A percentile compares a stretch with the other conserved stretches of the same genome.
These are phyloP conservation scores for Cyphomyrus discorhynchus DNA, from an alignment of 2,113 vertebrate species.

Conservation along the genomic window DNA sequence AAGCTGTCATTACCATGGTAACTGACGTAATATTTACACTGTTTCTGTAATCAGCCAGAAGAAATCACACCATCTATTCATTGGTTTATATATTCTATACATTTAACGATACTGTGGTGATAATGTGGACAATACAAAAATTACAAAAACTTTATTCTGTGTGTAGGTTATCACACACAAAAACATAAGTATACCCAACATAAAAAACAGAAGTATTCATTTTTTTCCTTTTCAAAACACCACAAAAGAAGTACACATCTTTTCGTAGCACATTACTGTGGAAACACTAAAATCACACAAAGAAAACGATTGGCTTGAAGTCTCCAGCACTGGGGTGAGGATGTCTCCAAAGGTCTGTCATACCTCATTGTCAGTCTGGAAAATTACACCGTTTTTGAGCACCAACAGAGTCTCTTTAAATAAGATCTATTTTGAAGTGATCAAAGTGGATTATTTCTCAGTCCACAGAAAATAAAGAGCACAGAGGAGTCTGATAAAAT, in stretches of 20 bases:
- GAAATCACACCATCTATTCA: background rate
- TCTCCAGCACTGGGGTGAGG: background rate
- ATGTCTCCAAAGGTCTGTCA: background rate
- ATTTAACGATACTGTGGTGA: background rate
- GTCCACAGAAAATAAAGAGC: background rate
- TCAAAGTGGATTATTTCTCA: background rate
- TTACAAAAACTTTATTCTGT: background rate
- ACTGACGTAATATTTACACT: background rate
- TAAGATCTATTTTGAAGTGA: constrained; percentile 4
- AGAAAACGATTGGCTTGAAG: background rate
- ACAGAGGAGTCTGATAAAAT: background rate
- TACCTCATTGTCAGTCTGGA: background rate
- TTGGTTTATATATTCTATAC: background rate
- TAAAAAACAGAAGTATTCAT: background rate
- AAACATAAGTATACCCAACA: background rate
- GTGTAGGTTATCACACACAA: background rate
- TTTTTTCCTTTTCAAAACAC: background rate
- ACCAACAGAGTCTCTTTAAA: background rate
- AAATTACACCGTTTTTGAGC: background rate
- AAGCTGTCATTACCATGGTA: background rate
- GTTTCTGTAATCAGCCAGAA: constrained; percentile 1
- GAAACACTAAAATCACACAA: background rate
- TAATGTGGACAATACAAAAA: background rate
- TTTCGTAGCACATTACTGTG: background rate
- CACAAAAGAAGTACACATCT: background rate